A percentile compares a stretch with the other conserved stretches of the same genome.
Conservation (phyloP, 2,113 vertebrate species). For the Sebastes fasciatus region DNA sequence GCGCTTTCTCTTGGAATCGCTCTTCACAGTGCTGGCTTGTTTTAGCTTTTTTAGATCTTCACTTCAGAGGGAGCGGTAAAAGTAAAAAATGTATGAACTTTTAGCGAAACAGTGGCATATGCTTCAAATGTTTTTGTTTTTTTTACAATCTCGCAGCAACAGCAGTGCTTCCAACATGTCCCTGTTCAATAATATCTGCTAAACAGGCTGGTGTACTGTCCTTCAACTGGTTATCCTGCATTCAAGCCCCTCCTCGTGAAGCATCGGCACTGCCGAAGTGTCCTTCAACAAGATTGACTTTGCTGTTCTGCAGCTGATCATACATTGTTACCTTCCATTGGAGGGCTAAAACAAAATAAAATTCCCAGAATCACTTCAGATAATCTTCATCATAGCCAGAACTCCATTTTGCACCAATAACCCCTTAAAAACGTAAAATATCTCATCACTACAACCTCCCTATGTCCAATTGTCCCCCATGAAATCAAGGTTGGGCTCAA, state of each 20-base stretch:
- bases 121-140: slow-evolving; percentile 16
- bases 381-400: background rate
- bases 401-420: background rate
- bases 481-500: background rate
- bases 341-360: slow-evolving; percentile 11
- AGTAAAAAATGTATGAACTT: slow-evolving; percentile 40
- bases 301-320: slow-evolving; percentile 23
- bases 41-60: slow-evolving; percentile 44
- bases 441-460: background rate
- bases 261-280: slow-evolving; percentile 36
- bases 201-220: slow-evolving; percentile 16
- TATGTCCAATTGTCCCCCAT: background rate
- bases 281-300: slow-evolving; percentile 54
- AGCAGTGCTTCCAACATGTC: background rate
- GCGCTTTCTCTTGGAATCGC: slow-evolving; percentile 18
- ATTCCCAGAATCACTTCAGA: background rate
- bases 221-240: slow-evolving; percentile 50
- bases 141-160: slow-evolving; percentile 7
- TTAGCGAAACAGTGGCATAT: background rate
- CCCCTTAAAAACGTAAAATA: background rate
- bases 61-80: slow-evolving; percentile 9
- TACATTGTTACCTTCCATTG: background rate
- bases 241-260: slow-evolving; percentile 19
- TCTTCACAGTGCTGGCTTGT: slow-evolving; percentile 27
- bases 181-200: slow-evolving; percentile 25